A percentile compares a stretch with the other conserved stretches of the same genome.
Evolutionary conservation across 2,888 invertebrate species (phyloP).

Genomic region (Colostygia pectinataria): DNA sequence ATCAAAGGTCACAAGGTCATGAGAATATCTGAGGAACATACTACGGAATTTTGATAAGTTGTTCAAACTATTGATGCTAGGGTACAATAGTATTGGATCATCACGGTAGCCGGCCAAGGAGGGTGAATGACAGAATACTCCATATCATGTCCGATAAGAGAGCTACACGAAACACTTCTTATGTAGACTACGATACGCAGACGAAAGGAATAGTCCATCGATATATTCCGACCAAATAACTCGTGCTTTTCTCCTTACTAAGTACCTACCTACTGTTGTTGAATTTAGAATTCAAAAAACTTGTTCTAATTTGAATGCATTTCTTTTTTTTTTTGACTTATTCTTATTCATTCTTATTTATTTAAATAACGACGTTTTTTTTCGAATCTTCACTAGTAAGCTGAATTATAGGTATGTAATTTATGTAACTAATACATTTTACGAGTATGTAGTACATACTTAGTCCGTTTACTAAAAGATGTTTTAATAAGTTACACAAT

Average conservation of each 20-base stretch:
- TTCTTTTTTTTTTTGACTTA: not conserved
- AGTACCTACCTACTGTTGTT: not conserved
- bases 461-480: no score
- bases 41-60: conserved; percentile 21
- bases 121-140: conserved; percentile 59
- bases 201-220: conserved; percentile 51
- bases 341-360: no score
- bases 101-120: conserved; percentile 43
- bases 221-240: conserved; percentile 24
- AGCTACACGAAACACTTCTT: conserved; percentile 58
- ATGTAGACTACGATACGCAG: conserved; percentile 61
- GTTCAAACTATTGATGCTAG: conserved; percentile 34
- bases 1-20: conserved; percentile 31
- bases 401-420: no score
- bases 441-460: no score
- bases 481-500: no score
- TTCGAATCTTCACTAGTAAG: no score
- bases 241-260: conserved; percentile 6
- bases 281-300: conserved; percentile 5
- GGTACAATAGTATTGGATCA: conserved; percentile 44
- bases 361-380: no score
- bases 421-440: no score
- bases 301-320: not conserved
- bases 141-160: conserved; percentile 74
- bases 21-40: conserved; percentile 33